Evolutionary conservation across 1,140 invertebrate species (phyloP), one percentile per base, ranked within the genome.

Genomic region (Drosophila lacteicornis): DNA sequence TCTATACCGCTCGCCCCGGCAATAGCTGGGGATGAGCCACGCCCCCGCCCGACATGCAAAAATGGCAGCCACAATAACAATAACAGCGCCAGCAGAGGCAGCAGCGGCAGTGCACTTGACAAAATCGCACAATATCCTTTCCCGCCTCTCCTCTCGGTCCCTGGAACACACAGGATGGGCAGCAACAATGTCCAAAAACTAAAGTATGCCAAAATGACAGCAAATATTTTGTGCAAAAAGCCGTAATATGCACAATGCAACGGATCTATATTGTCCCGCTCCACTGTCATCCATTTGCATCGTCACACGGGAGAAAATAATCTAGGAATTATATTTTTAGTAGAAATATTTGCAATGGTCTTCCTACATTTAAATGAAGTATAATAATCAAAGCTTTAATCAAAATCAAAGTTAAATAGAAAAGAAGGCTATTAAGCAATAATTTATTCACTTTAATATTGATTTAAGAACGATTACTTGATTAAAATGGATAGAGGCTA

Each of bases 171-270:
- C 50, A 70, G 58, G 74, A 57, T 57, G 77, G 58, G 17, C 69
- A 73, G 49, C 58, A 86, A 67, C 61, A 80, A 60, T 65, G 73
- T 49, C 70, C 67, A 74, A 55, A 63, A 80, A 66, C 68, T 63
- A 82, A 81, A 82, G 70, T 68, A 79, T 79, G 75, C 60, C 30
- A 79, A 82, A 82, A 74, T 82, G 75, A 79, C 75, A 69, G 57
- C 73, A 82, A 82, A 82, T 82, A 75, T 82, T 82, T 82, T 82
- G 75, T 82, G 80, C 80, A 82, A 63, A 82, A 82, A 75, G 68
- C 80, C 80, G 68, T 82, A 82, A 74, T 82, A 57, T 75, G 43
- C 68, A 82, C 79, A 80, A 55, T 60, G 73, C 43, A 81, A 46
- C 38, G 56, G 51, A 70, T 58, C 38, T 71, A 71, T 51, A 60